These are phyloP conservation scores for Drosophila ustulata DNA, from an alignment of 2,888 invertebrate genomes.

Conservation along the genomic window DNA sequence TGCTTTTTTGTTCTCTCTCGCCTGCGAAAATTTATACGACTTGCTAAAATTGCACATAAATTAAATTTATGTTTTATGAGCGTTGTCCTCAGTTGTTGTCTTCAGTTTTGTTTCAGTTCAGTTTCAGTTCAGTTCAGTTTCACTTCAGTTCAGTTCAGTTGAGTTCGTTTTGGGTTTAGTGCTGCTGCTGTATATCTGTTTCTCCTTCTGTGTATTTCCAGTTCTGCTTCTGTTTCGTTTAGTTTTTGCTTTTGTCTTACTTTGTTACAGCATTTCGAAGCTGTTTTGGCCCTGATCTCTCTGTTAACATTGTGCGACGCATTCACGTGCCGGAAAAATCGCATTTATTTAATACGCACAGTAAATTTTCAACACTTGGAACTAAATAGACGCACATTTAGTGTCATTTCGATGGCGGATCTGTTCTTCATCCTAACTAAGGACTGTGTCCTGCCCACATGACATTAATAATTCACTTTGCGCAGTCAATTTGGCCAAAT, in stretches of 20 bases:
- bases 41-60: slow-evolving; percentile 81
- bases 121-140: slow-evolving; percentile 22
- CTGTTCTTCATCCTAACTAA: not conserved
- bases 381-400: slow-evolving; percentile 78
- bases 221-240: slow-evolving; percentile 8
- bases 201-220: not conserved
- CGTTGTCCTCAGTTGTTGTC: slow-evolving; percentile 69
- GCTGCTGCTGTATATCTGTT: not conserved
- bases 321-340: slow-evolving; percentile 75
- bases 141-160: slow-evolving; percentile 26
- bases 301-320: slow-evolving; percentile 32
- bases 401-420: slow-evolving; percentile 63
- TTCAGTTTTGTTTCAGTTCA: slow-evolving; percentile 45
- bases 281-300: slow-evolving; percentile 16
- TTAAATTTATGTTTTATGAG: slow-evolving; percentile 81
- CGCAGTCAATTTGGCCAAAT: slow-evolving; percentile 79
- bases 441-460: slow-evolving; percentile 47
- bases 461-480: slow-evolving; percentile 80
- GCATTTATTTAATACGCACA: slow-evolving; percentile 77
- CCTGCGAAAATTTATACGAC: slow-evolving; percentile 75
- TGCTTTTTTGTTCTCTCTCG: slow-evolving; percentile 50
- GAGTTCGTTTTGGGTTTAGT: slow-evolving; percentile 10
- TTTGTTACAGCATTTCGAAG: slow-evolving; percentile 13
- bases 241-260: slow-evolving; percentile 9
- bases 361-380: slow-evolving; percentile 77